phyloP scores from a whole-genome alignment of 1,140 invertebrate species.

The Piezodorus guildinii region DNA sequence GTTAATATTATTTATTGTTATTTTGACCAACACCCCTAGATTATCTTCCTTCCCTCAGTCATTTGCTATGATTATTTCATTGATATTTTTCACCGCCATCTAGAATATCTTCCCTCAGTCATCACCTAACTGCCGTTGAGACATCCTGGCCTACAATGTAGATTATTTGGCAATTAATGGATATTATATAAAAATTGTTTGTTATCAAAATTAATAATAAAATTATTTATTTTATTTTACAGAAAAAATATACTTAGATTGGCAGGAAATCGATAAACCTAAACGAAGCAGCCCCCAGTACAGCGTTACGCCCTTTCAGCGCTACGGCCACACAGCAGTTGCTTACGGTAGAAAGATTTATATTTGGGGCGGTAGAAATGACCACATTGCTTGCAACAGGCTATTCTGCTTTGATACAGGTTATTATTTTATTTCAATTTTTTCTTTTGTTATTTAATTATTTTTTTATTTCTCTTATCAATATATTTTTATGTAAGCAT shows the following conservation, averaged over 20 bases:
- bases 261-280: conserved; percentile 35
- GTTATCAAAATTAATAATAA: neutral
- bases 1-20: too few relatives aligned
- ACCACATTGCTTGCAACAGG: conserved; percentile 61
- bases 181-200: neutral
- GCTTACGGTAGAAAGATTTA: conserved; percentile 63
- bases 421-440: conserved; percentile 30
- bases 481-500: neutral
- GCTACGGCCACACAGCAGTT: conserved; percentile 82
- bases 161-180: neutral
- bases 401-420: conserved; percentile 70
- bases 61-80: too few relatives aligned
- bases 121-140: too few relatives aligned
- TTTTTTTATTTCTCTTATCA: neutral
- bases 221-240: conserved; percentile 26
- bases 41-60: too few relatives aligned
- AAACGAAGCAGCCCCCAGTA: conserved; percentile 28
- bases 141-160: too few relatives aligned
- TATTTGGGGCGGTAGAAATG: conserved; percentile 85
- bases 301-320: conserved; percentile 39
- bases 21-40: too few relatives aligned
- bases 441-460: too few relatives aligned
- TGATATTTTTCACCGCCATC: too few relatives aligned
- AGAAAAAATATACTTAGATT: conserved; percentile 37
- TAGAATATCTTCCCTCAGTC: too few relatives aligned